phyloP scores from a whole-genome alignment of 2,888 invertebrate genomes.

The Callimorpha dominula region DNA sequence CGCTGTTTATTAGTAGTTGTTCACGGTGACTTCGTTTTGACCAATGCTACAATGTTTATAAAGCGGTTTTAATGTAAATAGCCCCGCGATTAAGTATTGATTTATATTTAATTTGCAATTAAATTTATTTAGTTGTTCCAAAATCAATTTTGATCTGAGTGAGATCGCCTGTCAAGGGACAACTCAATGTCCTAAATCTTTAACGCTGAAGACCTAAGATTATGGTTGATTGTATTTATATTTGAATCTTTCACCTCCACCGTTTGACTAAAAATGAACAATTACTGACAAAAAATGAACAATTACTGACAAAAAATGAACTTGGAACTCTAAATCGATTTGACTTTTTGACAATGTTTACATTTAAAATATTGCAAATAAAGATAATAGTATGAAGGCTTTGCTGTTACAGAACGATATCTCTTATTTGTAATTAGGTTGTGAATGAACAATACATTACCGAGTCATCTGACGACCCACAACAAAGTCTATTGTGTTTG shows the following conservation, averaged over 20 bases:
- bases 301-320: not conserved
- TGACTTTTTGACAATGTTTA: not conserved
- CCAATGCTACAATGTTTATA: not conserved
- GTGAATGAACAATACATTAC: conserved; percentile 56
- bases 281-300: not conserved
- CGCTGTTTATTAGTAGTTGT: conserved; percentile 40
- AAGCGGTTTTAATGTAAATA: not conserved
- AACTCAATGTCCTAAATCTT: not conserved
- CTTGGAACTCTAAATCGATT: not conserved
- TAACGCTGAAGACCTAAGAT: not conserved
- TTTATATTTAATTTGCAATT: not conserved
- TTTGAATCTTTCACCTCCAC: not conserved
- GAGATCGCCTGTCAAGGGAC: not conserved
- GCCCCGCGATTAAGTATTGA: not conserved
- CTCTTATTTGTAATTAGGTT: conserved; percentile 46
- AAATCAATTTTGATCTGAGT: not conserved
- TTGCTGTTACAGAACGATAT: conserved; percentile 30
- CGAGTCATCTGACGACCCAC: conserved; percentile 51
- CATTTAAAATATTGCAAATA: conserved; percentile 45
- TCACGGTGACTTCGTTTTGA: not conserved
- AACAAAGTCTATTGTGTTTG: conserved; percentile 60
- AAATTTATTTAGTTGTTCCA: not conserved
- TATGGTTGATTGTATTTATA: not conserved
- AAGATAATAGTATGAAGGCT: conserved; percentile 52
- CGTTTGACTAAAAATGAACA: not conserved